Base-by-base conservation (phyloP, 2,797 vertebrate species). In the Coluber constrictor region DNA sequence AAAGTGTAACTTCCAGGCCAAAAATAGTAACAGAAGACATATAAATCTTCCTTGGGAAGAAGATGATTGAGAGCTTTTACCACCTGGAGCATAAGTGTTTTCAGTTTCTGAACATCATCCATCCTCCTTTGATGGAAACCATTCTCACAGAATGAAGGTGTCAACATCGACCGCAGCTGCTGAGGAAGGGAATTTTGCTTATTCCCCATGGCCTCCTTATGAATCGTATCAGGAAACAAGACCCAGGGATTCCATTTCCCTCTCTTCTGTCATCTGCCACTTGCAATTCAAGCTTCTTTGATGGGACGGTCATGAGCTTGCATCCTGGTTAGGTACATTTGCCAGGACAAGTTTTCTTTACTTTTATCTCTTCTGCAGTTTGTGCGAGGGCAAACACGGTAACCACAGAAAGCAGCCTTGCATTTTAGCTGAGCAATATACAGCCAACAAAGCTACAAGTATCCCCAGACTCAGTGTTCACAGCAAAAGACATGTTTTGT, bases 211-310 rank as follows among this genome's bases (percentile, higher is more conserved):
- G 93, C 70, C 9, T 88, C 95, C 87, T 20, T 90, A 0, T 20
- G 23, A 92, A 0, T 93, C 90, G 94, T 88, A 95, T 93, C 96
- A 79, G 6, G n/a, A 94, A 95, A 91, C 90, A 91, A 95, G 94
- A 59, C 92, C 93, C 43, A 93, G 91, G 93, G 94, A 93, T 66
- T 90, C 94, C 16, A 74, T 32, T 32, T 92, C 23, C 10, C 87
- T 27, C 11, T 1, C 8, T 2, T 90, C 61, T 93, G 87, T 91
- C 83, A 92, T 90, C 86, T 27, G 70, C 93, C 4, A 13, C 70
- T 87, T 87, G 32, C 79, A 93, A 87, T 90, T 94, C 51, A n/a
- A 51, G 56, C 56, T 25, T 29, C 61, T 79, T 89, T 92, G 93
- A 93, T 63, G 88, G 37, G 93, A 86, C 13, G 86, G 29, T 32